Conservation (phyloP, 2,113 vertebrate species). For the Pao palembangensis region DNA sequence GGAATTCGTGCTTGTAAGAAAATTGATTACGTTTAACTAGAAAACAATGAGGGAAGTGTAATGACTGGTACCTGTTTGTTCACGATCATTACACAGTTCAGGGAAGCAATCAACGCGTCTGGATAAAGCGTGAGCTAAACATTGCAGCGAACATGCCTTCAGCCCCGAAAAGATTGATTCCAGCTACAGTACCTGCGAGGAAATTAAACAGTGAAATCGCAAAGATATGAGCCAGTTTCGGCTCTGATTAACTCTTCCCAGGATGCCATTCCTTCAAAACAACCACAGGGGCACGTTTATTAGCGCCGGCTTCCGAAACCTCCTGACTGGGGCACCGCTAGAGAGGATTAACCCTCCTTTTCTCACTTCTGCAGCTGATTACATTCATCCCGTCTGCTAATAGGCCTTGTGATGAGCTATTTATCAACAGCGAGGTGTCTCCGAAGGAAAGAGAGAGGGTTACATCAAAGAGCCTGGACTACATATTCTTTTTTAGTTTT, state of each 20-base stretch:
- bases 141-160: conserved; percentile 28
- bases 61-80: conserved; percentile 58
- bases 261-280: conserved; percentile 24
- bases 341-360: conserved; percentile 52
- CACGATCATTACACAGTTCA: conserved; percentile 46
- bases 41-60: conserved; percentile 60
- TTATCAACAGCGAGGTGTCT: conserved; percentile 62
- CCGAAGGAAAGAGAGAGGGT: conserved; percentile 26
- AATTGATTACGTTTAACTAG: conserved; percentile 71
- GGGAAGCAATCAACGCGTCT: conserved; percentile 51
- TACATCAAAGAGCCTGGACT: conserved; percentile 4
- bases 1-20: conserved; percentile 53
- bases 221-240: neutral
- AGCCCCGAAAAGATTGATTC: conserved; percentile 24
- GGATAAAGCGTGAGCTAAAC: conserved; percentile 36
- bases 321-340: conserved; percentile 31
- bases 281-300: conserved; percentile 11
- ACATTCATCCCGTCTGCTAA: conserved; percentile 67
- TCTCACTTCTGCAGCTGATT: conserved; percentile 61
- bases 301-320: conserved; percentile 15
- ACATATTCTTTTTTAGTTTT: neutral
- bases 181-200: neutral
- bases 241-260: neutral
- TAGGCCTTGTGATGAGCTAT: conserved; percentile 73
- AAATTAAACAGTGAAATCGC: conserved; percentile 2